Evolutionary conservation across 1,140 invertebrate species (phyloP), one percentile per base, ranked within the genome.

Genomic region (Anoplophora glabripennis): DNA sequence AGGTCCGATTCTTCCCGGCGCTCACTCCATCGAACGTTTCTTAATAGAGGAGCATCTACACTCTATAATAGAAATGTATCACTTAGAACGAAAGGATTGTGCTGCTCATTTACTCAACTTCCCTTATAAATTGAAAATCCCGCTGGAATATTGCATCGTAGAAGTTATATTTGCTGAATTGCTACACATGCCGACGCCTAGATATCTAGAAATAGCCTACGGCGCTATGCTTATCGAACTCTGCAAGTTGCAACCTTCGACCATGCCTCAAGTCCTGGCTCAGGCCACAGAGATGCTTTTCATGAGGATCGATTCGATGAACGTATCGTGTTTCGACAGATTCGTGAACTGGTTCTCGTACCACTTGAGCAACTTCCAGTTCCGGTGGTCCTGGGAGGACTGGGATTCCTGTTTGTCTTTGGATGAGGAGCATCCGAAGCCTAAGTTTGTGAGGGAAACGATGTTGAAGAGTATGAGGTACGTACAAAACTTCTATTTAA

Each of bases 361-460:
- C 74, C 97, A 99, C 80, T 82, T 99, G 75, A 99, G 96, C 73
- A 99, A 99, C 79, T 99, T 99, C 72, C 95, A 99, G 77, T 99
- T 97, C 72, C 86, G 94, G 49, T 99, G 97, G 96, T 94, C 91
- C 1, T 99, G 98, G 98, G 92, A 95, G 67, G 93, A 96, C 69
- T 96, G 94, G 93, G 89, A 90, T 69, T 85, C 84, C 41, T 92
- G 89, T 69, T 78, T 93, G 18, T 83, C 88, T 66, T 78, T 93
- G n/a, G 94, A 98, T 75, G 72, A 81, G 10, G 92, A 96, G 66
- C 90, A 95, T 77, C 95, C 96, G 0, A 90, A 94, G 70, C 91
- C 93, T n/a, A 93, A 96, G 74, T 99, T 99, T 75, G 89, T 99
- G 45, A 82, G 86, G 67, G 97, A 99, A 82, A 91, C 94, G 8